Evolutionary conservation across 2,888 invertebrate species (phyloP), one percentile per base, ranked within the genome.

Genomic region (Polyommatus iphigenia): DNA sequence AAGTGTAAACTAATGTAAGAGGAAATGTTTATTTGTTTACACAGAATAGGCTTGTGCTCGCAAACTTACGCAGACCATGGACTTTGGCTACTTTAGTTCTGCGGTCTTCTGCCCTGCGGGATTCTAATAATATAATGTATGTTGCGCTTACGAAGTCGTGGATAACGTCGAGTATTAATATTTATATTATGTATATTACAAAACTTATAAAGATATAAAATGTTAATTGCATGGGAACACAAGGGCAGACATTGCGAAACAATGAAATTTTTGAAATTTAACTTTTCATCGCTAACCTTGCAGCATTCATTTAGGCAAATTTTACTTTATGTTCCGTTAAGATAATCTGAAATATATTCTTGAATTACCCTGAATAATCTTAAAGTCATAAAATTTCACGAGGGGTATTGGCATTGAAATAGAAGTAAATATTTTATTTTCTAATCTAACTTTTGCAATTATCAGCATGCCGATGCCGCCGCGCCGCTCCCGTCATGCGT

Each of bases 181-280:
- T 67, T 67, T 67, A 4, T 62, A 8, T 8, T 41, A 10, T 41
- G 7, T 7, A 8, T 62, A 62, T 62, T 62, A 13, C 62, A 10
- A n/a, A 62, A 62, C 24, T 13, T 20, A 32, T 32, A 67, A 13
- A 29, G 1, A 32, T 67, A 46, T 5, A 73, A 73, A 73, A 41
- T 73, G 24, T 46, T 46, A 20, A 73, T 41, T 15, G 2, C 13
- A 41, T 73, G 41, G 10, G 29, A 73, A 46, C 20, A 29, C 75
- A 75, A 75, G 50, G 75, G 24, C 50, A 50, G 50, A 75, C 15
- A 54, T 54, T 75, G 54, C 50, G 54, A 54, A 75, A 75, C 29
- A 75, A 54, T 54, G 29, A 75, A 73, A 46, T 24, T 41, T 46
- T 18, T 72, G n/a, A n/a, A 41, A 72, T 72, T 41, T 41, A 41